Percentiles rank a stretch among this genome's conserved stretches.
phyloP scores from a whole-genome alignment of 2,113 vertebrate genomes.

The Pyrgilauda ruficollis region DNA sequence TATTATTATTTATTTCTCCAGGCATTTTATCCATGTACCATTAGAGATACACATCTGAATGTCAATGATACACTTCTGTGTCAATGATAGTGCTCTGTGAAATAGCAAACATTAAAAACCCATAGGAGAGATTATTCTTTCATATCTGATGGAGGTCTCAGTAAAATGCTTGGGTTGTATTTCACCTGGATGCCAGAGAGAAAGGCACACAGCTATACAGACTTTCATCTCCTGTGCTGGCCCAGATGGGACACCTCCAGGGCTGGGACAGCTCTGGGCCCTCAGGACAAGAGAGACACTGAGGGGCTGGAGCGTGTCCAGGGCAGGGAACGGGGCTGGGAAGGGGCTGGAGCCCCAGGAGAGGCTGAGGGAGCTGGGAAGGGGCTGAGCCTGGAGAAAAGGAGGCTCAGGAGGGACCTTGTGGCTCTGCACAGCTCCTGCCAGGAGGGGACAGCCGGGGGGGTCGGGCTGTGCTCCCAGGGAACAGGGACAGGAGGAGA shows the following conservation, averaged over 20 bases:
- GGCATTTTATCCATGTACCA: background rate
- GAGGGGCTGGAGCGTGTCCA: background rate
- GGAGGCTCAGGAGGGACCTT: background rate
- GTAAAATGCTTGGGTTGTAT: background rate
- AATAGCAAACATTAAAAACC: constrained; percentile 36
- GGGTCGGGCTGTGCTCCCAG: background rate
- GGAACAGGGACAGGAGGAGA: background rate
- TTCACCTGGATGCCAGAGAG: background rate
- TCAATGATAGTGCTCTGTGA: background rate
- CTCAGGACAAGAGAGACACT: background rate
- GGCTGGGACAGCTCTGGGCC: background rate
- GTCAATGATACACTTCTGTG: background rate
- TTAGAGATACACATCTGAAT: background rate
- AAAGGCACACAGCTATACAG: rapidly evolving
- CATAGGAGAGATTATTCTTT: constrained; percentile 2
- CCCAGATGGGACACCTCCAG: background rate
- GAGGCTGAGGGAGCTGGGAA: background rate
- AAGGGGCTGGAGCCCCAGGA: background rate
- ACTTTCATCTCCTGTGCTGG: background rate
- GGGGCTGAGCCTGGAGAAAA: background rate
- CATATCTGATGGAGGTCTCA: background rate
- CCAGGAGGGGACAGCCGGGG: background rate
- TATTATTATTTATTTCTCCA: constrained; percentile 53
- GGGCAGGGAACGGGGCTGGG: background rate
- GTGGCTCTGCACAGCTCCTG: background rate